Evolutionary conservation across 2,888 invertebrate genomes (phyloP).

Genomic region (Clepsis dumicolana): DNA sequence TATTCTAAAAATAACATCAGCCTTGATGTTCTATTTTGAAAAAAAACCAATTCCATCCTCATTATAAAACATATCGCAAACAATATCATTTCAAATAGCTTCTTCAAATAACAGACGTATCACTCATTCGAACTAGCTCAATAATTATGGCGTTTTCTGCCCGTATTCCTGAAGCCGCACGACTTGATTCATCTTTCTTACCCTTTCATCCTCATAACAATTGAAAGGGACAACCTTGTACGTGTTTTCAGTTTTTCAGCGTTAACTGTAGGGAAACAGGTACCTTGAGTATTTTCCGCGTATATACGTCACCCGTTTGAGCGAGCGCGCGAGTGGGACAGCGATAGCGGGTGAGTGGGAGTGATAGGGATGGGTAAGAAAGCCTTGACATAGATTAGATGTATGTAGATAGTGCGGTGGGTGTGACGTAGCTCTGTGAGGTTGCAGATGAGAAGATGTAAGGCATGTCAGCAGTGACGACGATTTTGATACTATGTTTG

Average conservation of each 20-base stretch:
- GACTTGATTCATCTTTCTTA: neutral
- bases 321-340: conserved; percentile 57
- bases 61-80: neutral
- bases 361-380: conserved; percentile 58
- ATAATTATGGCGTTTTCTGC: conserved; percentile 32
- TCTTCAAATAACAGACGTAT: conserved; percentile 29
- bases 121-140: conserved; percentile 35
- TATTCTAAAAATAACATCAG: neutral
- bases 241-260: conserved; percentile 18
- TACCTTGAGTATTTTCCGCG: conserved; percentile 65
- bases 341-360: conserved; percentile 49
- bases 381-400: conserved; percentile 64
- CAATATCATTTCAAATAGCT: conserved; percentile 26
- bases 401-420: conserved; percentile 19
- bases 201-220: conserved; percentile 12
- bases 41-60: neutral
- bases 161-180: conserved; percentile 6
- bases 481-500: neutral
- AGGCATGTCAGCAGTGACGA: conserved; percentile 4
- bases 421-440: conserved; percentile 16
- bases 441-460: neutral
- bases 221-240: conserved; percentile 28
- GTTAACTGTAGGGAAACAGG: conserved; percentile 49
- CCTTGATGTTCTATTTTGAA: neutral
- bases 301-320: conserved; percentile 65